phyloP scores from a whole-genome alignment of 2,113 vertebrate genomes.

The Panthera uncia region DNA sequence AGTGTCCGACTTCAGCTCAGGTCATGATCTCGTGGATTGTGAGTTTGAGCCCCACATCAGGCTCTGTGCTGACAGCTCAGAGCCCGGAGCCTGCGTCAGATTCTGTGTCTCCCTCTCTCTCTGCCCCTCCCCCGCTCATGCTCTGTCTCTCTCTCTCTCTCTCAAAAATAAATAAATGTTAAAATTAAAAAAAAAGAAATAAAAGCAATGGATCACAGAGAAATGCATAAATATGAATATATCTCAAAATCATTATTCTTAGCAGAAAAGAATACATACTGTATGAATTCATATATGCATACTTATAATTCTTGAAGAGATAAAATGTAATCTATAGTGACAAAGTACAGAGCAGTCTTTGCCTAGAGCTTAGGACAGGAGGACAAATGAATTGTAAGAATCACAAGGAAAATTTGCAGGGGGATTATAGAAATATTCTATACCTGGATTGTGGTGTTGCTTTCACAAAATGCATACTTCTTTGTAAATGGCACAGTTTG shows the following conservation, averaged over 20 bases:
- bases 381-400: neutral
- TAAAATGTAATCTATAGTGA: neutral
- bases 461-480: neutral
- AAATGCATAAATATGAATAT: neutral
- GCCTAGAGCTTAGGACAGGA: neutral
- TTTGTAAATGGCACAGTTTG: neutral
- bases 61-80: too few relatives aligned
- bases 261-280: neutral
- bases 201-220: neutral
- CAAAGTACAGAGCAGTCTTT: neutral
- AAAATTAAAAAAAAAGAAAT: neutral
- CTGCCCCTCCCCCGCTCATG: too few relatives aligned
- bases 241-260: neutral
- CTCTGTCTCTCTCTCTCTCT: too few relatives aligned
- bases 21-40: too few relatives aligned
- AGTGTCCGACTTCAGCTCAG: too few relatives aligned
- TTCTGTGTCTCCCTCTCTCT: too few relatives aligned
- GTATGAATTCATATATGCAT: neutral
- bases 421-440: neutral
- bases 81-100: too few relatives aligned
- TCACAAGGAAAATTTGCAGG: neutral
- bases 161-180: too few relatives aligned
- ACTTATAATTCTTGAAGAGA: neutral
- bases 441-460: neutral
- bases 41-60: too few relatives aligned